Conservation (phyloP, 2,888 invertebrate genomes). For the Atrina japonica region DNA sequence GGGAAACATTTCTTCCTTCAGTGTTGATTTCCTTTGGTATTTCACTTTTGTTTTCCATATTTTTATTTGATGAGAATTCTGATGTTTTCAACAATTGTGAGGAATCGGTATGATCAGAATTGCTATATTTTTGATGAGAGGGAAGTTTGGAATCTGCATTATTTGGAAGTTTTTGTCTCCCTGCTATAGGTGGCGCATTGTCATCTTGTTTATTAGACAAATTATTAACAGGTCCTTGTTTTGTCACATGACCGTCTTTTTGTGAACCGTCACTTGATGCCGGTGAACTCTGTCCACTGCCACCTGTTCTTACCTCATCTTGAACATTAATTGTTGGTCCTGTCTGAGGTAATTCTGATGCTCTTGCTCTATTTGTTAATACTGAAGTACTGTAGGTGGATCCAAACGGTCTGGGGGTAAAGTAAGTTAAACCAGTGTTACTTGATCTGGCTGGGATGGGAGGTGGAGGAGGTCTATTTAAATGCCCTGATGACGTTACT, state of each 20-base stretch:
- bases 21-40: slow-evolving; percentile 4
- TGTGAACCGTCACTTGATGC: slow-evolving; percentile 72
- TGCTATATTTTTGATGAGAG: no score
- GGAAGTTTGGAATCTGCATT: background rate
- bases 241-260: slow-evolving; percentile 31
- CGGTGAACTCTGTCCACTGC: slow-evolving; percentile 77
- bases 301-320: slow-evolving; percentile 73
- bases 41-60: slow-evolving; percentile 2
- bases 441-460: slow-evolving; percentile 52
- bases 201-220: background rate
- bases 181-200: slow-evolving; percentile 14
- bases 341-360: slow-evolving; percentile 45
- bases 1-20: background rate
- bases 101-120: slow-evolving; percentile 12
- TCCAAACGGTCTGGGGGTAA: slow-evolving; percentile 74
- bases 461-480: slow-evolving; percentile 24
- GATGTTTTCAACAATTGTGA: slow-evolving; percentile 3
- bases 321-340: slow-evolving; percentile 63
- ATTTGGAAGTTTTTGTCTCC: background rate
- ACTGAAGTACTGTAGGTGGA: slow-evolving; percentile 69
- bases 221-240: background rate
- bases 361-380: slow-evolving; percentile 47
- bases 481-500: slow-evolving; percentile 1
- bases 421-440: slow-evolving; percentile 55
- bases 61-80: background rate